Evolutionary conservation across 2,888 invertebrate genomes (phyloP).

Genomic region (Baronia brevicornis): DNA sequence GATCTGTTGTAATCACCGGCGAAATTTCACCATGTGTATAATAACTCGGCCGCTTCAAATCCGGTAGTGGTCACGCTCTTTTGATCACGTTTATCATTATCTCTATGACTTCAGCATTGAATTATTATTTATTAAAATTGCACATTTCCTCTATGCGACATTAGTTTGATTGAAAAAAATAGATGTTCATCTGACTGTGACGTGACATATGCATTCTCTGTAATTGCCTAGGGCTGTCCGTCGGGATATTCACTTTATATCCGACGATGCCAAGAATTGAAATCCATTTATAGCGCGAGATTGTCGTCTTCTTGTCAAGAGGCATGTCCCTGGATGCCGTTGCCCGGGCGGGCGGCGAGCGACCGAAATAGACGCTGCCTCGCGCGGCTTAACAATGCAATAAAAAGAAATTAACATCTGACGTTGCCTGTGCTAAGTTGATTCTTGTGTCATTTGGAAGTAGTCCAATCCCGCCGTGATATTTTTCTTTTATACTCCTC

Average conservation of each 20-base stretch:
- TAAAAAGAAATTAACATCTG: slow-evolving; percentile 74
- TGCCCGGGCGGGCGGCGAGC: slow-evolving; percentile 65
- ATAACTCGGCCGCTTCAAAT: slow-evolving; percentile 40
- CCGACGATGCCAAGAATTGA: slow-evolving; percentile 44
- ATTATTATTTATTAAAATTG: slow-evolving; percentile 41
- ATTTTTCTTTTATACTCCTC: slow-evolving; percentile 53
- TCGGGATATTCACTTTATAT: slow-evolving; percentile 5
- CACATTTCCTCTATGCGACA: slow-evolving; percentile 40
- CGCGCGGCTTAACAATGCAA: slow-evolving; percentile 73
- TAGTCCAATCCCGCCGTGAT: slow-evolving; percentile 56
- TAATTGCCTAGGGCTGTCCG: slow-evolving; percentile 12
- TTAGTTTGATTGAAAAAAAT: slow-evolving; percentile 7
- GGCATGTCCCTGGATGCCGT: slow-evolving; percentile 58
- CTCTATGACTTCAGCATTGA: slow-evolving; percentile 31
- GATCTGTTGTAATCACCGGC: slow-evolving; percentile 66
- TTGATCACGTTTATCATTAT: slow-evolving; percentile 56
- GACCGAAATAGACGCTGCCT: slow-evolving; percentile 63
- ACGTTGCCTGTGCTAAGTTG: slow-evolving; percentile 68
- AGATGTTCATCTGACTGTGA: no score
- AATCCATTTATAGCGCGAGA: slow-evolving; percentile 66
- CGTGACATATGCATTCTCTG: no score
- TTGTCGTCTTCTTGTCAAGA: slow-evolving; percentile 69
- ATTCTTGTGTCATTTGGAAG: slow-evolving; percentile 71
- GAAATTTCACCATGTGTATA: slow-evolving; percentile 69
- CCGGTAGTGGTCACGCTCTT: slow-evolving; percentile 58